Evolutionary conservation across 2,888 invertebrate species (phyloP).

Genomic region (Drosophila kanekoi): DNA sequence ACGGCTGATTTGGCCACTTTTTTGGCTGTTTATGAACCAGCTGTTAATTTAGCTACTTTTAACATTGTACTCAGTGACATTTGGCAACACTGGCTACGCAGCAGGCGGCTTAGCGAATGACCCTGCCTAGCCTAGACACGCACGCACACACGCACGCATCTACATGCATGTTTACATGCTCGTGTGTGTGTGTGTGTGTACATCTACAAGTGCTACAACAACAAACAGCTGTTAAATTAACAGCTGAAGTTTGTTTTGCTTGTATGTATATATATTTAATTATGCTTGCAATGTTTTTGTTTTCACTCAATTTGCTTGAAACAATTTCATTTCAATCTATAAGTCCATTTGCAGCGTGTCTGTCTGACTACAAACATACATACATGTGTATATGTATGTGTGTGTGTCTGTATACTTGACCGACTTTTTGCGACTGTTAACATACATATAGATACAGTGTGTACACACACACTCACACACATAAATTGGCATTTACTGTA

Average conservation of each 20-base stretch:
- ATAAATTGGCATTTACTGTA: slow-evolving; percentile 17
- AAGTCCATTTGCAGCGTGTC: slow-evolving; percentile 24
- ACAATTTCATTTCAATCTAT: slow-evolving; percentile 62
- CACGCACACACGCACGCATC: neutral
- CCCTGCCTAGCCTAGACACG: slow-evolving; percentile 15
- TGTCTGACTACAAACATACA: neutral
- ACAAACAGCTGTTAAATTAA: slow-evolving; percentile 34
- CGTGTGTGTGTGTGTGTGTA: neutral
- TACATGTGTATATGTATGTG: neutral
- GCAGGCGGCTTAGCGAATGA: slow-evolving; percentile 19
- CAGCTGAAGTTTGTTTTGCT: slow-evolving; percentile 51
- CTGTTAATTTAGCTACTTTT: too few relatives aligned
- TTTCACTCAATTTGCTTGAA: slow-evolving; percentile 68
- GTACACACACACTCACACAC: slow-evolving; percentile 1
- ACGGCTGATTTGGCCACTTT: too few relatives aligned
- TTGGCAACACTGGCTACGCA: neutral
- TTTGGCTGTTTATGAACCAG: too few relatives aligned
- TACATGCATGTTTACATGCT: neutral
- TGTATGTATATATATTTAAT: slow-evolving; percentile 64
- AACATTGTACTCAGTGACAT: too few relatives aligned
- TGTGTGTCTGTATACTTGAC: slow-evolving; percentile 64
- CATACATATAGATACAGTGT: slow-evolving; percentile 22
- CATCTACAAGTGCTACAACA: neutral
- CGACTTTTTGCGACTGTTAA: slow-evolving; percentile 57
- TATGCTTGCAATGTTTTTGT: slow-evolving; percentile 60